Base-by-base conservation (phyloP, 2,797 vertebrate species). In the Propithecus perrieri region DNA sequence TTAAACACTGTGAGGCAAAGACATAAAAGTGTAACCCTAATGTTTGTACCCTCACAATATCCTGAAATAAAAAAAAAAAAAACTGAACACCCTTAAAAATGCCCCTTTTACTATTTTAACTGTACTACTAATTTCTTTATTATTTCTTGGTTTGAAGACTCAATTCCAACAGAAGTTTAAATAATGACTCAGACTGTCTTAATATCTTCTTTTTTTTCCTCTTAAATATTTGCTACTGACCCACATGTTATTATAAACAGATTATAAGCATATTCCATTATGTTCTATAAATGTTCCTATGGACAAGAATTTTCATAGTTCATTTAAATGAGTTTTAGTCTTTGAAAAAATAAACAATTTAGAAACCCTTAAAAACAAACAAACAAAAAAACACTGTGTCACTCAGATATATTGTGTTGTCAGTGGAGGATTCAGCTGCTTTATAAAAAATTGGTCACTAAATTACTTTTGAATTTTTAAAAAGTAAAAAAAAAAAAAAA, bases 251-350 rank as follows among this genome's bases (percentile, higher is more conserved):
- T 97, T 91, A 98, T 96, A 98, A 98, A 98, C 96, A 98, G 76
- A 97, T 97, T 90, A 90, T 1, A 0, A 95, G 88, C 89, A 98
- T 97, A 95, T 97, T 97, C 86, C 78, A 94, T 97, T 98, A 97
- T 97, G 89, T 95, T 96, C 95, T 98, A 97, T 67, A 93, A 95
- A 98, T 97, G 96, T 98, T 99, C 98, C 96, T 98, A 98, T 97
- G 97, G 95, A 98, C 81, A 90, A 95, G 95, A 98, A 97, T 98
- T 97, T 97, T 97, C 92, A 96, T 87, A 95, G 88, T 24, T 96
- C 89, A 96, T 97, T 98, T 97, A 98, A 98, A 96, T 93, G 97
- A 98, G 90, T 61, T 97, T 96, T 92, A 98, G 92, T 97, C 41
- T 30, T 97, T 97, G 95, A 97, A 97, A 97, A 76, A 98, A 98